Percentiles rank a stretch among this genome's conserved stretches.
phyloP scores from a whole-genome alignment of 1,140 invertebrate genomes.

The Pachyrhynchus sulphureomaculatus region DNA sequence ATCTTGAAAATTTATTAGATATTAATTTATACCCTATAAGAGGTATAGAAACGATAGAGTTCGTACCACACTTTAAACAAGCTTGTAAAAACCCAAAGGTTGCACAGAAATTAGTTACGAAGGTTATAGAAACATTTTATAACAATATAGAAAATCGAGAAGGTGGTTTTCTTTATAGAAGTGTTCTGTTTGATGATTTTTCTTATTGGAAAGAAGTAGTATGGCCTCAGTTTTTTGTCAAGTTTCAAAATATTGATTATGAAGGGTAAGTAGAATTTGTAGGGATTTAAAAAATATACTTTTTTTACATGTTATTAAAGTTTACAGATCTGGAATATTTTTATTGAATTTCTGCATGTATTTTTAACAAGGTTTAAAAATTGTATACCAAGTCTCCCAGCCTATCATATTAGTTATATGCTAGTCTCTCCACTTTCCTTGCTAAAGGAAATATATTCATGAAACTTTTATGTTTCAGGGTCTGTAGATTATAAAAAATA shows the following conservation, averaged over 20 bases:
- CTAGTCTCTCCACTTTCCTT: no score
- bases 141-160: constrained; percentile 37
- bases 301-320: background rate
- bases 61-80: constrained; percentile 5
- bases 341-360: no score
- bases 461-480: no score
- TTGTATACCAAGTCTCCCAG: no score
- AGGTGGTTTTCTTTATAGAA: constrained; percentile 32
- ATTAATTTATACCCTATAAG: constrained; percentile 28
- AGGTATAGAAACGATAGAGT: constrained; percentile 27
- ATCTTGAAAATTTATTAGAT: constrained; percentile 6
- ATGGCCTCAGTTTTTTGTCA: constrained; percentile 27
- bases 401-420: no score
- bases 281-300: no score
- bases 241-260: constrained; percentile 26
- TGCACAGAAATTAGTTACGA: constrained; percentile 7
- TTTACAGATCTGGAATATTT: no score
- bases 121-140: constrained; percentile 31
- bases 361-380: no score
- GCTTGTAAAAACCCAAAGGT: background rate
- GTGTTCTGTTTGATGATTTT: constrained; percentile 23
- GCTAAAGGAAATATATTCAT: no score
- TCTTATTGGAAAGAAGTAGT: constrained; percentile 20
- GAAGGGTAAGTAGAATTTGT: constrained; percentile 37
- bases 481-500: no score